phyloP scores from a whole-genome alignment of 2,888 invertebrate species.

The Geotrupes spiniger region DNA sequence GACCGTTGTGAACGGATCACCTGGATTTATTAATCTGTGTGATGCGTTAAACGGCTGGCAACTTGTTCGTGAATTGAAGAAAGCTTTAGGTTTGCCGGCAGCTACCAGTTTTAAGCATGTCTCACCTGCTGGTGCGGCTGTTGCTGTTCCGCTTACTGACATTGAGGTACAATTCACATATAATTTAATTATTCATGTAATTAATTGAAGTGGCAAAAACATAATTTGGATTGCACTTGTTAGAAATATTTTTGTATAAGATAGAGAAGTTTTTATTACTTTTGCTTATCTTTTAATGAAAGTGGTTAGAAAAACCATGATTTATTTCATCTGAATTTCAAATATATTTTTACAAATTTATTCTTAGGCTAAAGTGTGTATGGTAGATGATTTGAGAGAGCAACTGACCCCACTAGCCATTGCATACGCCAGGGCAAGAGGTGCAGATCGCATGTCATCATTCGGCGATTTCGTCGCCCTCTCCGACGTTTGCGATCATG shows the following conservation, averaged over 20 bases:
- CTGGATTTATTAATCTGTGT: constrained; percentile 96
- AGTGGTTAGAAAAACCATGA: too few species aligned
- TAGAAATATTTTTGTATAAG: too few species aligned
- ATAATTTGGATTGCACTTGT: too few species aligned
- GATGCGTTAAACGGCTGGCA: constrained; percentile 98
- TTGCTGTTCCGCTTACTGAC: constrained; percentile 73
- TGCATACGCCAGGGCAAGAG: constrained; percentile 94
- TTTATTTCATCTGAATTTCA: too few species aligned
- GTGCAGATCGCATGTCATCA: constrained; percentile 98
- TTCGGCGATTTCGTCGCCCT: constrained; percentile 97
- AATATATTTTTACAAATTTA: too few species aligned
- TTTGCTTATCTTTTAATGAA: too few species aligned
- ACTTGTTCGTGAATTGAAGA: constrained; percentile 82
- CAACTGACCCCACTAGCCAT: constrained; percentile 77
- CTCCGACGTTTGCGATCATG: constrained; percentile 85
- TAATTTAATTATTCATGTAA: too few species aligned
- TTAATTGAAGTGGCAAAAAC: too few species aligned
- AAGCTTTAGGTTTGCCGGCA: constrained; percentile 79
- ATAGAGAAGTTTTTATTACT: too few species aligned
- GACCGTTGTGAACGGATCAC: constrained; percentile 87
- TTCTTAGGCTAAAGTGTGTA: constrained; percentile 79
- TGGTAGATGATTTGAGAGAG: constrained; percentile 82
- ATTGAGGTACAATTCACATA: constrained; percentile 64
- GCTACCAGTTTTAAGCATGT: constrained; percentile 98
- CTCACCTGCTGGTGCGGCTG: constrained; percentile 95